A percentile compares a stretch with the other conserved stretches of the same genome.
These are phyloP conservation scores for Pseudomyrmex pallidus DNA, from an alignment of 1,140 invertebrate genomes.

Conservation along the genomic window DNA sequence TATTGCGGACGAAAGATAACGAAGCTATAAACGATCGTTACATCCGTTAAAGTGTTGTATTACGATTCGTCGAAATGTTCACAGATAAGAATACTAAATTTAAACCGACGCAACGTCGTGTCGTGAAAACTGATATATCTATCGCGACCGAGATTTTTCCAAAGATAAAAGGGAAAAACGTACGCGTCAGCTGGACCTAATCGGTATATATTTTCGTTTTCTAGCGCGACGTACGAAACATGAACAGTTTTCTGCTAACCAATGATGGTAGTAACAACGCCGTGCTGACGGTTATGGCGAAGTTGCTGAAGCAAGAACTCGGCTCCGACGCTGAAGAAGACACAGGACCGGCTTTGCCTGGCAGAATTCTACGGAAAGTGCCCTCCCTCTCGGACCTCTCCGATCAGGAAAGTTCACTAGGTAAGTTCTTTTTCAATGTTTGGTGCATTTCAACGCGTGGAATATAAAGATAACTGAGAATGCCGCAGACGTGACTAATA, in stretches of 20 bases:
- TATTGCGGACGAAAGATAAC: too few species aligned
- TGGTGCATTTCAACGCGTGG: background rate
- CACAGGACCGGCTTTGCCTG: slow-evolving; percentile 80
- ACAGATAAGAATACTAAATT: slow-evolving; percentile 5
- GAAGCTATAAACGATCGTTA: too few species aligned
- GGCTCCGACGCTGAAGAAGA: slow-evolving; percentile 84
- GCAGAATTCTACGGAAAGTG: slow-evolving; percentile 91
- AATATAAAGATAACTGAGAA: background rate
- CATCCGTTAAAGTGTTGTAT: too few species aligned
- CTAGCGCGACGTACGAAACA: slow-evolving; percentile 81
- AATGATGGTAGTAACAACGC: slow-evolving; percentile 76
- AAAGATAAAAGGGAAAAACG: slow-evolving; percentile 1
- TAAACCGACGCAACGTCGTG: background rate
- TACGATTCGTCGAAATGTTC: too few species aligned
- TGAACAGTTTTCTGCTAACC: slow-evolving; percentile 78
- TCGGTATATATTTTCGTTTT: slow-evolving; percentile 30
- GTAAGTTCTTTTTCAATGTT: slow-evolving; percentile 86
- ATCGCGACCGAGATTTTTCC: background rate
- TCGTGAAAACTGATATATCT: background rate
- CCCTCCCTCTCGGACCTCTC: slow-evolving; percentile 93
- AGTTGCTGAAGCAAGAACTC: slow-evolving; percentile 84
- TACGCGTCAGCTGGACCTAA: slow-evolving; percentile 26
- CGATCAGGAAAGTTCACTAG: slow-evolving; percentile 92
- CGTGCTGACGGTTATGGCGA: slow-evolving; percentile 83
- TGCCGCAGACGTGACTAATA: too few species aligned